Evolutionary conservation across 2,888 invertebrate genomes (phyloP), one percentile per base, ranked within the genome.

Genomic region (Itoplectis maculator): DNA sequence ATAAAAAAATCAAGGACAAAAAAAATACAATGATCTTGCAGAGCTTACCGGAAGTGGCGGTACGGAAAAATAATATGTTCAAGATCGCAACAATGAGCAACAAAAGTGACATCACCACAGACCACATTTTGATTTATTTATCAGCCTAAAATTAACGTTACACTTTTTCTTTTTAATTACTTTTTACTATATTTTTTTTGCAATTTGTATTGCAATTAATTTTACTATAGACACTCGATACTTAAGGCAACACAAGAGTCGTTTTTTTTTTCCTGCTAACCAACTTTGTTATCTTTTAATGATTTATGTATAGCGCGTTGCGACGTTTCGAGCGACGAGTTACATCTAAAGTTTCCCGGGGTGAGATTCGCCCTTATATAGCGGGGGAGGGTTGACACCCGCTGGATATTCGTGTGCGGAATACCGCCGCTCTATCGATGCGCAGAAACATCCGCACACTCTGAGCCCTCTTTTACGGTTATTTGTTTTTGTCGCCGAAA

Each of bases 291-390:
- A 51, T 65, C 42, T 35, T 40, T 40, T 68, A 37, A 66, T 59
- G 5, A 40, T 68, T 18, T 56, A 13, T 61, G 40, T 47, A 51
- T 18, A 3, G 23, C 54, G 45, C 47, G 79, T 74, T 47, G 59
- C 61, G 65, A 83, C 87, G 75, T 77, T 84, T 78, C 87, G 87
- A 86, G 81, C 82, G 84, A 84, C 81, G 86, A 84, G 81, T 83
- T 78, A 82, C 88, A 83, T 91, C 89, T 90, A 88, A 86, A 88
- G 86, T 88, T 88, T 86, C 81, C 79, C 81, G 82, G 86, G 83
- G 84, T 84, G 85, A 85, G 85, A 87, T 88, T 87, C 88, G 86
- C 88, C 89, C 88, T 89, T 91, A 90, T 90, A 90, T 89, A 90
- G 65, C 42, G 20, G 11, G 11, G 42, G 65, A 72, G 42, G 74